Evolutionary conservation across 2,797 vertebrate species (phyloP), one percentile per base, ranked within the genome.

Genomic region (Heterohyrax brucei): DNA sequence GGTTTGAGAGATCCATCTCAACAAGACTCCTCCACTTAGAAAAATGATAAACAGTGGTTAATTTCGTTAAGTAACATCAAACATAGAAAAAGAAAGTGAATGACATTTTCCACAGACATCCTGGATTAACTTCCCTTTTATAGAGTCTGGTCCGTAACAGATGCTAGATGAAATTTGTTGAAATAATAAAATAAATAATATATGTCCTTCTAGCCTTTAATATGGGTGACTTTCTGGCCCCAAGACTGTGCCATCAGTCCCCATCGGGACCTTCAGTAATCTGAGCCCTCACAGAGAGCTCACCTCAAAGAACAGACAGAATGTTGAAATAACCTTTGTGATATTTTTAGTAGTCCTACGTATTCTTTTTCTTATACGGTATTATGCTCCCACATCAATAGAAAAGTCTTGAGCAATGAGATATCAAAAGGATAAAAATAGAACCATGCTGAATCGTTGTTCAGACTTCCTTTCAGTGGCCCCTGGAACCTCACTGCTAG

Each of bases 41-140:
- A 53, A 83, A 13, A 3, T 5, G 3, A 91, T 62, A 89, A 89
- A 53, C 12, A 93, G 19, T 64, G 53, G 50, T 4, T 79, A n/a
- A 66, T 26, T 76, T 90, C 30, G 30, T 76, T 93, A 86, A 93
- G 39, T 0, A 72, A 87, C 21, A 66, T 66, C 18, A 53, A 90
- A 72, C 12, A 22, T 87, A 46, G 3, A 95, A 77, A 33, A 77
- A 5, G 64, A 82, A 3, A 61, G 3, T 87, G 10, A 61, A 92
- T 59, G 24, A 87, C 87, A 61, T 77, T 39, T 39, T 95, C 33
- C n/a, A 66, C 0, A 93, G 59, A 93, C 80, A 90, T 66, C 9
- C 22, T 72, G 48, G 16, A 77, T 70, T 83, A 83, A 87, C 3
- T 87, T 2, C 13, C 19, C 77, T 93, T 18, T 77, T 93, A 89